Evolutionary conservation across 2,797 vertebrate genomes (phyloP).

Genomic region (Argya squamiceps): DNA sequence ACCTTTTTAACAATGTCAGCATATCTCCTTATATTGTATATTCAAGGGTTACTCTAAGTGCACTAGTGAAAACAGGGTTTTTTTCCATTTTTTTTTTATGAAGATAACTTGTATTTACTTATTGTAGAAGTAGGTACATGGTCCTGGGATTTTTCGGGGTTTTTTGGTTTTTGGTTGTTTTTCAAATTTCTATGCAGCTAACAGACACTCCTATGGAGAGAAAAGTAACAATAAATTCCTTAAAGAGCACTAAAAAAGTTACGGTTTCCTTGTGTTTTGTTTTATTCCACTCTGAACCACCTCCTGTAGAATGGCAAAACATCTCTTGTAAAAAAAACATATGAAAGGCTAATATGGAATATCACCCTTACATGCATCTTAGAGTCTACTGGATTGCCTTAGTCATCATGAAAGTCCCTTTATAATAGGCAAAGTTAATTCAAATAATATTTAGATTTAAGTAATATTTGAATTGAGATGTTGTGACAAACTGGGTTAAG

Average conservation of each 20-base stretch:
- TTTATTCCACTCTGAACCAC: background rate
- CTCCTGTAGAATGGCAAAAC: background rate
- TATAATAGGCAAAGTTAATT: background rate
- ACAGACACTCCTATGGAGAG: background rate
- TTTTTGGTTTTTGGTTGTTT: background rate
- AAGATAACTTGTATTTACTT: background rate
- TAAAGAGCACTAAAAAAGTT: background rate
- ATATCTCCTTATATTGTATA: background rate
- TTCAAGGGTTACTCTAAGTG: background rate
- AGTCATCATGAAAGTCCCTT: background rate
- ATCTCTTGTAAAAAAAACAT: too few relatives aligned
- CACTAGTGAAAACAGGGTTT: background rate
- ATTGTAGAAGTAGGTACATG: background rate
- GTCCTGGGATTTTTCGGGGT: background rate
- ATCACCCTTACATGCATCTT: background rate
- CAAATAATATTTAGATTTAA: background rate
- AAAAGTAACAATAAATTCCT: background rate
- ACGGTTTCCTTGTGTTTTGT: rapidly evolving
- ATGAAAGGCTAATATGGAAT: background rate
- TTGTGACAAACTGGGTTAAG: background rate
- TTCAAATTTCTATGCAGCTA: background rate
- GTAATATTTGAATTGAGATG: background rate
- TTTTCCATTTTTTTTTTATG: background rate
- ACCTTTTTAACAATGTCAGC: background rate
- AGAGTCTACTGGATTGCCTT: background rate